Evolutionary conservation across 2,888 invertebrate genomes (phyloP).

Genomic region (Eurytoma californica): DNA sequence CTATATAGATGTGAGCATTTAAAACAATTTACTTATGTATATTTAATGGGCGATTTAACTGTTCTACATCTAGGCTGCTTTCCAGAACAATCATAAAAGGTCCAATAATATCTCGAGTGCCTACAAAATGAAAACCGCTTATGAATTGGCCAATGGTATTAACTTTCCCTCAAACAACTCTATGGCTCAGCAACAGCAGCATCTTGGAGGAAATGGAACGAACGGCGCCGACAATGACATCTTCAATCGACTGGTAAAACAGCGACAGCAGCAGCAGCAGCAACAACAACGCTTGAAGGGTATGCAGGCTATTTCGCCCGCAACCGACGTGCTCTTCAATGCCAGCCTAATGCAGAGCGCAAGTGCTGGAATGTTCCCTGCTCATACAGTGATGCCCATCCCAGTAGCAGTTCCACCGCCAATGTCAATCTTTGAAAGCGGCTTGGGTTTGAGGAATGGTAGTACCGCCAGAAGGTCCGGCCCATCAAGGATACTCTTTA

Average conservation of each 20-base stretch:
- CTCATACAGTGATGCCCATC: constrained; percentile 68
- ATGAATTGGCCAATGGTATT: constrained; percentile 66
- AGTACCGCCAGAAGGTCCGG: constrained; percentile 75
- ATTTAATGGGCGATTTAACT: background rate
- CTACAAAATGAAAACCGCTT: constrained; percentile 66
- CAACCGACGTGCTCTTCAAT: constrained; percentile 69
- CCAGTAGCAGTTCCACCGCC: constrained; percentile 67
- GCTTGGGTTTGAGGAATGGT: constrained; percentile 65
- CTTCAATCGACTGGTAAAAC: constrained; percentile 68
- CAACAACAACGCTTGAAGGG: constrained; percentile 61
- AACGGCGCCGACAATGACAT: constrained; percentile 64
- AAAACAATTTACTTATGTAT: background rate
- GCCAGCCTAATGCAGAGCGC: constrained; percentile 65
- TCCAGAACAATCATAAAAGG: constrained; percentile 66
- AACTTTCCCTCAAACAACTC: constrained; percentile 63
- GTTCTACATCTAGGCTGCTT: constrained; percentile 54
- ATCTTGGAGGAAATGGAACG: constrained; percentile 17
- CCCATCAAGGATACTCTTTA: constrained; percentile 81
- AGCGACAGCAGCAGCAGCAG: constrained; percentile 64
- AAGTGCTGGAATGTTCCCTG: constrained; percentile 65
- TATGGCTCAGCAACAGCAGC: constrained; percentile 62
- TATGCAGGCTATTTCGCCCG: constrained; percentile 63
- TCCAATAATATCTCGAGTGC: constrained; percentile 59
- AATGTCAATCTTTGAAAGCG: constrained; percentile 67
- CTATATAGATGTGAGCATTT: background rate